Conservation (phyloP, 2,797 vertebrate genomes). For the Nothura maculosa region DNA sequence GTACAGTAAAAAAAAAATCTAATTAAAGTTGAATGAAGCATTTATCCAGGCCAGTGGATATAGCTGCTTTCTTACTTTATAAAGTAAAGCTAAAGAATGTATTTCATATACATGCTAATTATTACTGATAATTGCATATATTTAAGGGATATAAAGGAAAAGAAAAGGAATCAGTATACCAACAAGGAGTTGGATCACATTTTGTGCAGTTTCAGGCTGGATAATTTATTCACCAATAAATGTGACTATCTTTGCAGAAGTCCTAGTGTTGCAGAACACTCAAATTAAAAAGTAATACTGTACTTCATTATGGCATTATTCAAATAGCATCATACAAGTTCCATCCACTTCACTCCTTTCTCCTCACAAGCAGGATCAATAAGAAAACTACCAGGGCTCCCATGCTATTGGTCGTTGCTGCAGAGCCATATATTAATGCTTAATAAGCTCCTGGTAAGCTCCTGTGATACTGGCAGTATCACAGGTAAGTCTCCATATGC, state of each 20-base stretch:
- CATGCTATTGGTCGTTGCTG: not conserved
- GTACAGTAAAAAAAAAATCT: not conserved
- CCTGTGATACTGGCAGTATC: not conserved
- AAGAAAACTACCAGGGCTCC: fast-evolving
- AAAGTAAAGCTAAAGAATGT: not conserved
- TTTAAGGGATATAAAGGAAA: not conserved
- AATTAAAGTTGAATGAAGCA: not conserved
- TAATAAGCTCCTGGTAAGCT: not conserved
- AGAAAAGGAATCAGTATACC: not conserved
- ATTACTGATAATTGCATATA: not conserved
- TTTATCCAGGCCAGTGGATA: not conserved
- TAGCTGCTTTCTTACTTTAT: not conserved
- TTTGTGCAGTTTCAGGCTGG: not conserved
- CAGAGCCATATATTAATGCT: not conserved
- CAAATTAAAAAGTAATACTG: not conserved
- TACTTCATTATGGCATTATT: not conserved
- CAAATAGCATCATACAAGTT: not conserved
- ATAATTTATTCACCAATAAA: not conserved
- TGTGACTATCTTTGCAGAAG: not conserved
- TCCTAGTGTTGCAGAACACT: not conserved
- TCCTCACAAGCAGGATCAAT: fast-evolving
- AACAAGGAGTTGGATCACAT: not conserved
- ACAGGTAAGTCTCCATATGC: not conserved
- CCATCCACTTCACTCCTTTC: not conserved
- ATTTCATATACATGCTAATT: not conserved